These are phyloP conservation scores for Bostrychus sinensis DNA, from an alignment of 2,113 vertebrate genomes.

Conservation along the genomic window DNA sequence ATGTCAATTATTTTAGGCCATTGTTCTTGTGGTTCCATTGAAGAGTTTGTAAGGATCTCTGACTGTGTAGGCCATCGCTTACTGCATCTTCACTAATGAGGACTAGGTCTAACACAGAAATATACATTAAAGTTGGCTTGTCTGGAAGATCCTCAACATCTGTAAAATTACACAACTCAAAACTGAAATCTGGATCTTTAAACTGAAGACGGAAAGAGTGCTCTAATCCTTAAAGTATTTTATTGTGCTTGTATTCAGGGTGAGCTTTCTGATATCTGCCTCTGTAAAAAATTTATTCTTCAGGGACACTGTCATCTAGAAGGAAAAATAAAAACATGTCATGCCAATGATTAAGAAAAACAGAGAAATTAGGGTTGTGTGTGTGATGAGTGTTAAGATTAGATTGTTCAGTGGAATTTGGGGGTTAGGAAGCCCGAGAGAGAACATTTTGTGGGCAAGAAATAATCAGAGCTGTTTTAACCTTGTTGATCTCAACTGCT, in stretches of 20 bases:
- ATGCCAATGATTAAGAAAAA: background rate
- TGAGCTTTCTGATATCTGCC: constrained; percentile 10
- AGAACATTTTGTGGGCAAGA: too few relatives aligned
- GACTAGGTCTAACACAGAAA: constrained; percentile 9
- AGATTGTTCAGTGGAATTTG: background rate
- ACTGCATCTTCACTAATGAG: background rate
- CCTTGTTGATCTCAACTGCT: too few relatives aligned
- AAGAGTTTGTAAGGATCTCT: constrained; percentile 8
- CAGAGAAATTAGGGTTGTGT: too few relatives aligned
- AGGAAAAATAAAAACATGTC: background rate
- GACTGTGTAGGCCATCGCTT: constrained; percentile 3
- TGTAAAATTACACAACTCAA: constrained; percentile 15
- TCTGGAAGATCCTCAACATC: constrained; percentile 14
- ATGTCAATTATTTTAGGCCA: constrained; percentile 3
- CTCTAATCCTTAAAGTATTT: constrained; percentile 8
- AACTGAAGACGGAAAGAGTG: constrained; percentile 13
- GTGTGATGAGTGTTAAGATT: constrained; percentile 5
- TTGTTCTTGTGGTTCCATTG: constrained; percentile 6
- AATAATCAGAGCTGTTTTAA: too few relatives aligned
- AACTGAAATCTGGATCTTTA: constrained; percentile 21
- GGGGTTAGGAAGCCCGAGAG: too few relatives aligned
- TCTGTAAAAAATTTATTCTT: constrained; percentile 3
- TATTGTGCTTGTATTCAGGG: background rate
- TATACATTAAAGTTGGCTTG: constrained; percentile 13
- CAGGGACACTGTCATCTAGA: background rate